Conservation (phyloP, 2,797 vertebrate genomes). For the Gila robusta region DNA sequence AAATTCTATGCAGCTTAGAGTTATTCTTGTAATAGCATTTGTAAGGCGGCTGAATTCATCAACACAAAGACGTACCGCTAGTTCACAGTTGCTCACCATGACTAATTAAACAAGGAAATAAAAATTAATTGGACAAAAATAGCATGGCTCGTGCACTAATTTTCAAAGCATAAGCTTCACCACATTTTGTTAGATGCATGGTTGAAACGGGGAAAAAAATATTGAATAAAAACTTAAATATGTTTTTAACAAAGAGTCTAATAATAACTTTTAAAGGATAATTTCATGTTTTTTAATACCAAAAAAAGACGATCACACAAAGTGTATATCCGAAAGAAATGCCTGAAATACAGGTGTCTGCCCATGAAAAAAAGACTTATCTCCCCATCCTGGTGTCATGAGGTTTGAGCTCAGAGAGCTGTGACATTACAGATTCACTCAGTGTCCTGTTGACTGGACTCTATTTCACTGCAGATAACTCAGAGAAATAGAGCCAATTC, state of each 20-base stretch:
- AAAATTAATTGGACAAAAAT: slow-evolving; percentile 29
- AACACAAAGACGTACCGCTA: not conserved
- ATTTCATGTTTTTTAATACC: not conserved
- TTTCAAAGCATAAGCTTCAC: slow-evolving; percentile 14
- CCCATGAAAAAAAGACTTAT: not conserved
- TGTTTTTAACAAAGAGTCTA: not conserved
- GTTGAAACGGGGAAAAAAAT: not conserved
- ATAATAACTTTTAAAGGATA: not conserved
- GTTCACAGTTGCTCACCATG: slow-evolving; percentile 3
- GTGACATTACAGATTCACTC: slow-evolving; percentile 22
- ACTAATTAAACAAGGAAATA: slow-evolving; percentile 14
- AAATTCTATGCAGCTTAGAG: not conserved
- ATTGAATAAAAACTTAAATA: not conserved
- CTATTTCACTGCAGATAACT: slow-evolving; percentile 12
- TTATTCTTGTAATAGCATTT: slow-evolving; percentile 26
- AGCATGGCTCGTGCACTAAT: not conserved
- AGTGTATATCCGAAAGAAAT: not conserved
- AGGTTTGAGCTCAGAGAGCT: slow-evolving; percentile 21
- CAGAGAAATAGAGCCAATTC: not conserved
- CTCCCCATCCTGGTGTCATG: not conserved
- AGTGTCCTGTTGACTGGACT: slow-evolving; percentile 23
- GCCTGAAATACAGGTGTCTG: not conserved
- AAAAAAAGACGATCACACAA: not conserved
- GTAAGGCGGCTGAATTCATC: slow-evolving; percentile 5
- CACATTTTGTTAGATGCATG: not conserved